A percentile compares a stretch with the other conserved stretches of the same genome.
phyloP scores from a whole-genome alignment of 2,888 invertebrate genomes.

The Polymixis lichenea region DNA sequence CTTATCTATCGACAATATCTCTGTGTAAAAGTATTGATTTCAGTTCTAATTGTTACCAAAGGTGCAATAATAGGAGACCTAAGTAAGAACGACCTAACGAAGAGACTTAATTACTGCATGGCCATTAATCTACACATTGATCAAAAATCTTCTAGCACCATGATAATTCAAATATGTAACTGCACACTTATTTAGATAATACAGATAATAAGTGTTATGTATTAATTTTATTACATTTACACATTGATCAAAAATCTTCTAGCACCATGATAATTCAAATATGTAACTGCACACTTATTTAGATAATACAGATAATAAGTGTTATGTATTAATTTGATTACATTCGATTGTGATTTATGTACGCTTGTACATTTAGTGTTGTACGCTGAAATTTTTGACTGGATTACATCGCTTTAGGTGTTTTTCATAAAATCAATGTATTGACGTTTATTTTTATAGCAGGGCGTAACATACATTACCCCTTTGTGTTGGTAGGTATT shows the following conservation, averaged over 20 bases:
- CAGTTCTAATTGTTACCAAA: background rate
- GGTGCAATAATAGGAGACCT: background rate
- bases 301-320: background rate
- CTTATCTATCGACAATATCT: conserved; percentile 11
- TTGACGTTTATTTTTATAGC: background rate
- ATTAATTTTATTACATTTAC: background rate
- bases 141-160: background rate
- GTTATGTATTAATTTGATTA: background rate
- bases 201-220: background rate
- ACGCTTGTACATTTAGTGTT: background rate
- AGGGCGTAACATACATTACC: background rate
- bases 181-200: background rate
- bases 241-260: background rate
- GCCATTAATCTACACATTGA: background rate
- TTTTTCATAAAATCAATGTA: background rate
- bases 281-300: background rate
- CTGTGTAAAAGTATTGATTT: conserved; percentile 4
- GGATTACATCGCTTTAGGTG: background rate
- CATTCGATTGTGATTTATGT: background rate
- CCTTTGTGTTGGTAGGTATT: background rate
- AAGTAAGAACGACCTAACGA: background rate
- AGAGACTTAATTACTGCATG: background rate
- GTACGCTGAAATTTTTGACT: background rate
- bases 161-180: background rate
- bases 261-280: background rate